phyloP scores from a whole-genome alignment of 2,113 vertebrate genomes.

The Cygnus atratus region DNA sequence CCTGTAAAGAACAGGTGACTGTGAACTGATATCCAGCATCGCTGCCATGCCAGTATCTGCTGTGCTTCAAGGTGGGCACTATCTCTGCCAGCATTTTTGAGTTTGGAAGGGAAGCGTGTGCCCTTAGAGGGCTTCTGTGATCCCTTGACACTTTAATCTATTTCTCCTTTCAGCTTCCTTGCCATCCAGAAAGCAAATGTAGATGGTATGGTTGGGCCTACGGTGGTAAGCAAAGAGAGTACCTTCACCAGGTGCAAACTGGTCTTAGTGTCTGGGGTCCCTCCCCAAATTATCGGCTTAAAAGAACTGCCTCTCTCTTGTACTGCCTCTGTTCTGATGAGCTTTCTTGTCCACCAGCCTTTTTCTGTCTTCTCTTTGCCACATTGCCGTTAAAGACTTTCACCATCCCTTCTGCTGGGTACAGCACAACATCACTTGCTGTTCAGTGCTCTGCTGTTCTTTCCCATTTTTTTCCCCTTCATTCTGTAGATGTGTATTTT shows the following conservation, averaged over 20 bases:
- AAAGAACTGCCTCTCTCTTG: neutral
- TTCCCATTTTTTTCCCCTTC: neutral
- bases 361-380: neutral
- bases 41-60: accelerated
- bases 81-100: neutral
- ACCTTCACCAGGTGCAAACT: neutral
- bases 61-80: too few relatives aligned
- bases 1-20: neutral
- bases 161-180: accelerated
- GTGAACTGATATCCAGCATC: neutral
- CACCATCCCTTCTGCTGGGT: neutral
- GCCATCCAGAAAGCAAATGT: neutral
- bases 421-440: neutral
- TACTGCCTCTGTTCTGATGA: neutral
- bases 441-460: neutral
- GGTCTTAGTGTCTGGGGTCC: neutral
- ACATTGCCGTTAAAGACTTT: neutral
- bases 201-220: neutral
- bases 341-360: neutral
- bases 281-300: neutral
- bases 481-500: neutral
- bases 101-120: neutral
- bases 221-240: neutral
- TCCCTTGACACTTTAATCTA: neutral
- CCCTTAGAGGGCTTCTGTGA: neutral